Percentiles rank a stretch among this genome's conserved stretches.
Evolutionary conservation across 2,797 vertebrate genomes (phyloP).

Genomic region (Rhinella marina): DNA sequence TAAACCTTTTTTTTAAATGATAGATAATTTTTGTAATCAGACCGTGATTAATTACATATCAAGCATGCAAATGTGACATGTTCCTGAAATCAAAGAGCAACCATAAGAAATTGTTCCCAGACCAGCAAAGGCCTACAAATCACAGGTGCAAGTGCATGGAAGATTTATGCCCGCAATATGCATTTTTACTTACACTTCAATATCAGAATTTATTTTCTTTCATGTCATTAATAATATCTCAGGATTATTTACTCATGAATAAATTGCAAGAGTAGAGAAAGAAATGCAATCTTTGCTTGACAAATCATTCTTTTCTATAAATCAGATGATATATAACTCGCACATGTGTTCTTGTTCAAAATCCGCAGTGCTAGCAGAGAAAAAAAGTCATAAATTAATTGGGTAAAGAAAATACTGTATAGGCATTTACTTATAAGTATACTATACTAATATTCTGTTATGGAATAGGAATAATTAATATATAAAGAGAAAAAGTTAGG

Average conservation of each 20-base stretch:
- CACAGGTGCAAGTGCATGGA: conserved; percentile 58
- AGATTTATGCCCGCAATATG: conserved; percentile 52
- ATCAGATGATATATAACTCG: conserved; percentile 44
- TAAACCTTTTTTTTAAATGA: conserved; percentile 77
- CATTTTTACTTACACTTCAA: conserved; percentile 39
- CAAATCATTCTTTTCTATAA: conserved; percentile 50
- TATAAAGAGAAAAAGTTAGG: too few relatives aligned
- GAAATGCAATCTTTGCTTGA: conserved; percentile 53
- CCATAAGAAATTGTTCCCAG: conserved; percentile 66
- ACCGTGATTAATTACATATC: conserved; percentile 74
- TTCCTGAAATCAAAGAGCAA: conserved; percentile 67
- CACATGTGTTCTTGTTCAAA: not conserved
- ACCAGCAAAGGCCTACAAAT: conserved; percentile 62
- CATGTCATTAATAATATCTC: conserved; percentile 50
- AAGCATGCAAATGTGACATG: conserved; percentile 73
- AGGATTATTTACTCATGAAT: conserved; percentile 54
- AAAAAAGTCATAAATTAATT: not conserved
- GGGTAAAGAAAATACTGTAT: not conserved
- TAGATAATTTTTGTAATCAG: conserved; percentile 73
- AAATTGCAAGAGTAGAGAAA: conserved; percentile 44
- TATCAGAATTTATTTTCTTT: conserved; percentile 49
- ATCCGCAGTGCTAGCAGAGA: not conserved
- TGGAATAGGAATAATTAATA: not conserved
- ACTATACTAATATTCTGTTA: not conserved
- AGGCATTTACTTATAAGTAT: not conserved